These are phyloP conservation scores for Drosophila prostipennis DNA, from an alignment of 2,888 invertebrate genomes.

Conservation along the genomic window DNA sequence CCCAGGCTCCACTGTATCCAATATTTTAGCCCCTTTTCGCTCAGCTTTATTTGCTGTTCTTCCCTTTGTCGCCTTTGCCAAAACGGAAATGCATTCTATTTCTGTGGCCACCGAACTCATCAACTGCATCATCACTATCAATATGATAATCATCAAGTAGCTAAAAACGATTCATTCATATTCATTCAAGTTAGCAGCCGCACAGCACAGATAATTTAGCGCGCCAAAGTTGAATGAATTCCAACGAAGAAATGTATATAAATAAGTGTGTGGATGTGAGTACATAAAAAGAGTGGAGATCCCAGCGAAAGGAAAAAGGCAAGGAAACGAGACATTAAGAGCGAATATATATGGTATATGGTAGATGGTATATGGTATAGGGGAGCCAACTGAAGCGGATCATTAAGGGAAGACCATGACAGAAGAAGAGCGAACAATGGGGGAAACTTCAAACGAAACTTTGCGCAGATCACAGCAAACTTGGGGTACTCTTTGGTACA, in stretches of 20 bases:
- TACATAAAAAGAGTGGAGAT: conserved; percentile 5
- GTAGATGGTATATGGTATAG: background rate
- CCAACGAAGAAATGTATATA: conserved; percentile 14
- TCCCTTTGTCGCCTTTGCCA: conserved; percentile 49
- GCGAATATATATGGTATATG: conserved; percentile 3
- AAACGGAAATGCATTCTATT: conserved; percentile 77
- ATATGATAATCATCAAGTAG: conserved; percentile 50
- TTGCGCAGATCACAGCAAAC: background rate
- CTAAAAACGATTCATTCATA: conserved; percentile 60
- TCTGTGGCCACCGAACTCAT: conserved; percentile 53
- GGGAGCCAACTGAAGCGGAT: conserved; percentile 29
- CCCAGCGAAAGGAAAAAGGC: conserved; percentile 12
- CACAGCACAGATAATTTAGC: conserved; percentile 14
- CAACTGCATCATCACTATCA: conserved; percentile 33
- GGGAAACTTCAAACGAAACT: conserved; percentile 15
- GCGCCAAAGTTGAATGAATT: conserved; percentile 41
- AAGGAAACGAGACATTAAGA: conserved; percentile 10
- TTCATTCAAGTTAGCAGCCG: conserved; percentile 58
- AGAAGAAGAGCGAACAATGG: conserved; percentile 21
- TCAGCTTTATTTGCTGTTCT: background rate
- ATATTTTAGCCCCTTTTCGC: background rate
- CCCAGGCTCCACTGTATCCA: background rate
- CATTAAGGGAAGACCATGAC: conserved; percentile 28
- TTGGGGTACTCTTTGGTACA: conserved; percentile 9
- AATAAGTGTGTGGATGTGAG: background rate